A percentile compares a stretch with the other conserved stretches of the same genome.
Conservation (phyloP, 2,797 vertebrate genomes). For the Pelochelys cantorii region DNA sequence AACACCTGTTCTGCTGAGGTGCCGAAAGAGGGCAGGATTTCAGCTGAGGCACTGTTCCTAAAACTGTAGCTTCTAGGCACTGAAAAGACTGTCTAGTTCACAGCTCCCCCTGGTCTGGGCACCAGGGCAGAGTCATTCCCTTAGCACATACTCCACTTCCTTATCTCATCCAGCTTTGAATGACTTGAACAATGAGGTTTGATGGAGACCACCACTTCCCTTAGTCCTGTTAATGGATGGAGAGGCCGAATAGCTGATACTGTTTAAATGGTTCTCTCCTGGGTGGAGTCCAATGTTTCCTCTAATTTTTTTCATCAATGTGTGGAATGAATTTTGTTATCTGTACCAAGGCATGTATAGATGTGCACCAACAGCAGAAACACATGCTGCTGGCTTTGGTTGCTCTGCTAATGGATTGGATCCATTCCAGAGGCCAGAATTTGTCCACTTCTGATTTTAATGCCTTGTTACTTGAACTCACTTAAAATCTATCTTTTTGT, state of each 20-base stretch:
- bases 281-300: too few species aligned
- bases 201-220: background rate
- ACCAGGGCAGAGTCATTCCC: too few species aligned
- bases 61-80: background rate
- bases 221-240: background rate
- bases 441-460: too few species aligned
- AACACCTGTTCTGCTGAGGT: background rate
- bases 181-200: background rate
- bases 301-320: too few species aligned
- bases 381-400: too few species aligned
- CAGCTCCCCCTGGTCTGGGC: background rate
- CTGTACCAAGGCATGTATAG: too few species aligned
- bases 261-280: background rate
- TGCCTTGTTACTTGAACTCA: too few species aligned
- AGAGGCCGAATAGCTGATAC: background rate
- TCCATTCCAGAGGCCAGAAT: too few species aligned
- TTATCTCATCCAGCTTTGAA: background rate
- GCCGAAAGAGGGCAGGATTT: background rate
- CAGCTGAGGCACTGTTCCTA: background rate
- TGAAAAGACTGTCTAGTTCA: background rate
- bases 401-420: too few species aligned
- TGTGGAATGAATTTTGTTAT: too few species aligned
- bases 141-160: background rate
- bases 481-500: too few species aligned
- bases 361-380: too few species aligned